Evolutionary conservation across 2,888 invertebrate species (phyloP).

Genomic region (Amphiduros pacificus): DNA sequence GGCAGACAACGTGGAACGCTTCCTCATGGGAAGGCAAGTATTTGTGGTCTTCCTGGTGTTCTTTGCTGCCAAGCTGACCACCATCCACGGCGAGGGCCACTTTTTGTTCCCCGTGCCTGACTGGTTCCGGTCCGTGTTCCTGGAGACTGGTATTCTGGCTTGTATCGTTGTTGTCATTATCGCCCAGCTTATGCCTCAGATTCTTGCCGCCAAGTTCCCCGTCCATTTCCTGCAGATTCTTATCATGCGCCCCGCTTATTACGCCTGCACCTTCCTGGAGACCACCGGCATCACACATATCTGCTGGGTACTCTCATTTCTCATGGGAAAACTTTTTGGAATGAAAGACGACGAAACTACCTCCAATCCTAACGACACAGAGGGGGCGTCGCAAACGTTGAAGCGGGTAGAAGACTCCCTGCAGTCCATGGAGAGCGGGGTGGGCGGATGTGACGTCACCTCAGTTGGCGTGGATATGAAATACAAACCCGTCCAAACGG

Average conservation of each 20-base stretch:
- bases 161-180: conserved; percentile 27
- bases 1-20: conserved; percentile 26
- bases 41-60: conserved; percentile 26
- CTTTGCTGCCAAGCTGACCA: conserved; percentile 28
- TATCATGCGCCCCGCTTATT: conserved; percentile 27
- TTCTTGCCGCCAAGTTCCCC: conserved; percentile 26
- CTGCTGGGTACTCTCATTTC: conserved; percentile 20
- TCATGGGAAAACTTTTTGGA: conserved; percentile 2
- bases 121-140: conserved; percentile 20
- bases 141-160: conserved; percentile 23
- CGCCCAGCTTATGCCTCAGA: conserved; percentile 31
- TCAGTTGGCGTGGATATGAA: not conserved
- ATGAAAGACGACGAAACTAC: conserved; percentile 23
- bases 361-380: conserved; percentile 5
- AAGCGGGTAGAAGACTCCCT: not conserved
- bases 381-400: not conserved
- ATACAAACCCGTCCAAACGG: not conserved
- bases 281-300: conserved; percentile 25
- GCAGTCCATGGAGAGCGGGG: not conserved
- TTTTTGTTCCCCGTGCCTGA: conserved; percentile 25
- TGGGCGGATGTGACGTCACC: not conserved
- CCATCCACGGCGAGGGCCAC: conserved; percentile 18
- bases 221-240: conserved; percentile 28
- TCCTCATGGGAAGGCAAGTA: conserved; percentile 28
- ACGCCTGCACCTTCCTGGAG: conserved; percentile 24